Conservation (phyloP, 1,140 invertebrate species). For the Gonatopus flavifemur region DNA sequence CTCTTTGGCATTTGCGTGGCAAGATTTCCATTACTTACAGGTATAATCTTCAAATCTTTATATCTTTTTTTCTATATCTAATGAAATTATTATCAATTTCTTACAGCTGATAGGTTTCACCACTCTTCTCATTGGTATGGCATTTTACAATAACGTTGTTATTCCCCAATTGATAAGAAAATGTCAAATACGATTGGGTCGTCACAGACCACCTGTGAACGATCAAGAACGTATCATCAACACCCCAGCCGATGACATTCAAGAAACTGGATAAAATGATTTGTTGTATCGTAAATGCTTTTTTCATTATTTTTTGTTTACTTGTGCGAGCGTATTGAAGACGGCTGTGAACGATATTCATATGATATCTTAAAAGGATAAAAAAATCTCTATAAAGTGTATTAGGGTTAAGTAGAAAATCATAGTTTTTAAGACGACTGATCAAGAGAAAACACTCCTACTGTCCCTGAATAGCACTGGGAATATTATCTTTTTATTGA, state of each 20-base stretch:
- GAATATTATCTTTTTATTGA: no score
- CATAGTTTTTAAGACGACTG: no score
- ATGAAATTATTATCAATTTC: slow-evolving; percentile 5
- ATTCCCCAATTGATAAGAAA: slow-evolving; percentile 53
- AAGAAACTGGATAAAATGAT: slow-evolving; percentile 26
- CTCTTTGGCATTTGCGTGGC: slow-evolving; percentile 74
- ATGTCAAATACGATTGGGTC: slow-evolving; percentile 32
- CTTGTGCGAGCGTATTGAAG: no score
- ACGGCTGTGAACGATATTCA: no score
- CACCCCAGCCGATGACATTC: slow-evolving; percentile 47
- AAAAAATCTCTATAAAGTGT: no score
- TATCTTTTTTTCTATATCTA: slow-evolving; percentile 7
- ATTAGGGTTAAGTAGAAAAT: no score
- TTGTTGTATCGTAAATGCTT: not conserved
- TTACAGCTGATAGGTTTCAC: slow-evolving; percentile 71
- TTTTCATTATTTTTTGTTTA: no score
- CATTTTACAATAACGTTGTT: slow-evolving; percentile 74
- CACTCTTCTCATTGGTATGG: slow-evolving; percentile 74
- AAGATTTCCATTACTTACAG: slow-evolving; percentile 80
- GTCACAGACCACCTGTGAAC: slow-evolving; percentile 33
- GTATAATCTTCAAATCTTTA: slow-evolving; percentile 45
- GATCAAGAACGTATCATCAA: slow-evolving; percentile 46
- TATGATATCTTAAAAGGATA: no score
- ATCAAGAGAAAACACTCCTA: no score
- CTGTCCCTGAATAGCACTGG: no score